Evolutionary conservation across 2,888 invertebrate genomes (phyloP).

Genomic region (Blastobasis lacticolella): DNA sequence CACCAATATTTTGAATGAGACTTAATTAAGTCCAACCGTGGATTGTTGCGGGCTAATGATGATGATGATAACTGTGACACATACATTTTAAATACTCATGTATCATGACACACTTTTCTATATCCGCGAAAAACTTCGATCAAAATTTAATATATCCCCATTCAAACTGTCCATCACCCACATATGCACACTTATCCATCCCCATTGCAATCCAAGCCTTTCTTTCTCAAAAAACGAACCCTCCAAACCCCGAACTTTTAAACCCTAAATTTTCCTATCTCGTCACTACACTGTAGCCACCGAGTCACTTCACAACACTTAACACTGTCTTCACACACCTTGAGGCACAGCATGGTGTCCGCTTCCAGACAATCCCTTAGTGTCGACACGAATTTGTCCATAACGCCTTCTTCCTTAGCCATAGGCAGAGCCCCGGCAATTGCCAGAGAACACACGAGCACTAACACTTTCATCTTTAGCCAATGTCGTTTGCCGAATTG

Average conservation of each 20-base stretch:
- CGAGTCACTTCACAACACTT: constrained; percentile 29
- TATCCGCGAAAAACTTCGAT: too few species aligned
- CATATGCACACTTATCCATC: not conserved
- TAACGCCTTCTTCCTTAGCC: constrained; percentile 49
- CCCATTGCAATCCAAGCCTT: not conserved
- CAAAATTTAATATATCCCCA: not conserved
- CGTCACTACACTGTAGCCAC: constrained; percentile 22
- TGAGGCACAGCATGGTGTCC: constrained; percentile 81
- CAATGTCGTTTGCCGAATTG: constrained; percentile 55
- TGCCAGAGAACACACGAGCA: constrained; percentile 46
- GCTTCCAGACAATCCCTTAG: constrained; percentile 81
- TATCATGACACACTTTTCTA: too few species aligned
- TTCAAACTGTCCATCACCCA: too few species aligned
- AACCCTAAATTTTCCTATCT: not conserved
- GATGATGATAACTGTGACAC: not conserved
- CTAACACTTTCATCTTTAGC: constrained; percentile 55
- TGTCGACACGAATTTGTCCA: constrained; percentile 54
- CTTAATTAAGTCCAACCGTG: not conserved
- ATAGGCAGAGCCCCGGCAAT: constrained; percentile 51
- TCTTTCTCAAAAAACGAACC: not conserved
- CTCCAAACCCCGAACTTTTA: not conserved
- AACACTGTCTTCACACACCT: constrained; percentile 71
- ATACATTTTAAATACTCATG: too few species aligned
- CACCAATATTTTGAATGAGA: not conserved
- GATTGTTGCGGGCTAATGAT: not conserved